A percentile compares a stretch with the other conserved stretches of the same genome.
phyloP scores from a whole-genome alignment of 2,113 vertebrate genomes.

The Pseudopipra pipra region DNA sequence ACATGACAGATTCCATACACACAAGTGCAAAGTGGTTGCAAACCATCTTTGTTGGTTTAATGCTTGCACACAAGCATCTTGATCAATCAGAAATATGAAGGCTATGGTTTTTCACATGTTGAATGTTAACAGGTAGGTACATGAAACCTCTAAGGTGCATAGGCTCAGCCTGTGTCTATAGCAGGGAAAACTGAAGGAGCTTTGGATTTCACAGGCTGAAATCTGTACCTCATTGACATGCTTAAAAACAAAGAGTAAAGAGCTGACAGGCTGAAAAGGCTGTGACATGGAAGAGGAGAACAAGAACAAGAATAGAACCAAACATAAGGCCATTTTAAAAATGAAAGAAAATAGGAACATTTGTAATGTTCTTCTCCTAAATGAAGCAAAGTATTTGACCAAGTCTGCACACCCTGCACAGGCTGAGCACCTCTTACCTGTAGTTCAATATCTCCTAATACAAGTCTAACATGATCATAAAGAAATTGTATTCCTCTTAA shows the following conservation, averaged over 20 bases:
- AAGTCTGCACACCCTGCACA: background rate
- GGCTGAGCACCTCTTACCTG: background rate
- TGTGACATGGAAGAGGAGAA: background rate
- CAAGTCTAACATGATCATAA: background rate
- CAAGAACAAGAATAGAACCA: background rate
- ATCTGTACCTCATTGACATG: background rate
- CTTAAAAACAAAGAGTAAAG: background rate
- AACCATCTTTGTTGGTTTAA: background rate
- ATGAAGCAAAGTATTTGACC: background rate
- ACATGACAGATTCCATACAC: accelerated
- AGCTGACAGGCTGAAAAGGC: background rate
- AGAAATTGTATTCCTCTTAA: background rate
- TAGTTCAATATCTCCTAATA: background rate
- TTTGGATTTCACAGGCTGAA: background rate
- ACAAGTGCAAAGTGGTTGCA: accelerated
- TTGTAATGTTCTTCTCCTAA: background rate
- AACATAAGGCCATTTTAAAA: background rate
- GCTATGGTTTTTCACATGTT: background rate
- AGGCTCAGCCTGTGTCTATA: accelerated
- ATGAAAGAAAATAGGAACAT: background rate
- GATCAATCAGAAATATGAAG: background rate
- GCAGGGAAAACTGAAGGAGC: background rate
- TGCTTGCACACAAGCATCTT: background rate
- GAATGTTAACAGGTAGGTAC: background rate
- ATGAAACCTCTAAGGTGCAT: background rate